A percentile compares a stretch with the other conserved stretches of the same genome.
Evolutionary conservation across 2,888 invertebrate species (phyloP).

Genomic region (Lutraria lutraria): DNA sequence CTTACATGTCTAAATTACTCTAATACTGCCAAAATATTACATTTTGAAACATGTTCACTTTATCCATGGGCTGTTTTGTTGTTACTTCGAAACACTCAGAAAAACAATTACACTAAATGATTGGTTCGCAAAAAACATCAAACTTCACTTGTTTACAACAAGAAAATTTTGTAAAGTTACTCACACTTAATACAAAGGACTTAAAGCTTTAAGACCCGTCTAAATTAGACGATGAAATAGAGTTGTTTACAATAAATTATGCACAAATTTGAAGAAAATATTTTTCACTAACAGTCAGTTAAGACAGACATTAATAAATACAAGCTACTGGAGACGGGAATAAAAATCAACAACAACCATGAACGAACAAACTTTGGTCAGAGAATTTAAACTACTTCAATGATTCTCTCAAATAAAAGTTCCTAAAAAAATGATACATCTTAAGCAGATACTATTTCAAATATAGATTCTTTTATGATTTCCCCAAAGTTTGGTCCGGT

Average conservation of each 20-base stretch:
- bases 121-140: no score
- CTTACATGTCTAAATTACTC: no score
- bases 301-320: not conserved
- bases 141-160: no score
- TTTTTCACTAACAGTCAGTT: not conserved
- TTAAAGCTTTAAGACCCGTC: not conserved
- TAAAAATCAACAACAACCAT: not conserved
- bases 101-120: no score
- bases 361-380: not conserved
- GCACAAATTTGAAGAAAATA: not conserved
- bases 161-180: not conserved
- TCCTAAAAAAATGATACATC: not conserved
- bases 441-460: constrained; percentile 93
- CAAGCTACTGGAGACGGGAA: not conserved
- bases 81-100: no score
- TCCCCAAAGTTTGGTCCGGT: constrained; percentile 92
- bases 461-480: constrained; percentile 96
- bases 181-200: not conserved
- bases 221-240: not conserved
- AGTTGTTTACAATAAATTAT: not conserved
- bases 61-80: no score
- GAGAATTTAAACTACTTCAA: not conserved
- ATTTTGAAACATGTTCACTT: no score
- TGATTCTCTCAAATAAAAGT: not conserved
- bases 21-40: no score